Percentiles rank a stretch among this genome's conserved stretches.
Evolutionary conservation across 2,888 invertebrate genomes (phyloP).

Genomic region (Operophtera brumata): DNA sequence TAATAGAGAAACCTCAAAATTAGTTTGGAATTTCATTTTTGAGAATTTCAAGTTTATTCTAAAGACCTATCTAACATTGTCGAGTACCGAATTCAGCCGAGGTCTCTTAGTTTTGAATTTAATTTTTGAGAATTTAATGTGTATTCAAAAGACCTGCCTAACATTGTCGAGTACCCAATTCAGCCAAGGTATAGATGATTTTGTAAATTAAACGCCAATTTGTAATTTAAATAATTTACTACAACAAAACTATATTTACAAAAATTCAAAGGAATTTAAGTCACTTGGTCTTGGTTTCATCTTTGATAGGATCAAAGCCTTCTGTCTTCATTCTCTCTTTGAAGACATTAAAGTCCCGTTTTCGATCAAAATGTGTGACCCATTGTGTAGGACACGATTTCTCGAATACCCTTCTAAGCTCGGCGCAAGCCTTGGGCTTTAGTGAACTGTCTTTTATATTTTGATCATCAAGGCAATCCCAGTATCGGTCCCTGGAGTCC

Average conservation of each 20-base stretch:
- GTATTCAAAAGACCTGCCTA: conserved; percentile 5
- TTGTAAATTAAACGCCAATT: conserved; percentile 54
- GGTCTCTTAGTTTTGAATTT: conserved; percentile 13
- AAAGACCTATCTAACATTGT: conserved; percentile 6
- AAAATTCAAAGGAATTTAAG: conserved; percentile 33
- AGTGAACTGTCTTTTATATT: conserved; percentile 81
- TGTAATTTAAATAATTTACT: conserved; percentile 62
- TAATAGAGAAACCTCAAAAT: conserved; percentile 28
- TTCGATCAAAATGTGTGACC: conserved; percentile 97
- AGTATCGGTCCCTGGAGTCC: conserved; percentile 91
- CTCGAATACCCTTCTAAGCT: conserved; percentile 87
- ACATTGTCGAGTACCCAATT: background rate
- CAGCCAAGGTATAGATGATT: background rate
- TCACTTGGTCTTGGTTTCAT: conserved; percentile 49
- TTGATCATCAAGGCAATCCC: conserved; percentile 91
- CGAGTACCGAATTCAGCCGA: background rate
- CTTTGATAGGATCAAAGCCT: conserved; percentile 90
- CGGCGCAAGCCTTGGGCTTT: conserved; percentile 81
- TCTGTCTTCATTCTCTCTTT: conserved; percentile 92
- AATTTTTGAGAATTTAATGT: background rate
- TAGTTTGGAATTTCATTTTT: conserved; percentile 4
- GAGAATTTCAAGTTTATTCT: background rate
- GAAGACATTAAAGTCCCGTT: conserved; percentile 92
- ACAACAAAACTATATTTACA: conserved; percentile 68
- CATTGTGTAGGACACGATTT: conserved; percentile 90